Evolutionary conservation across 2,797 vertebrate species (phyloP), one percentile per base, ranked within the genome.

Genomic region (Paratrypauchen microcephalus): DNA sequence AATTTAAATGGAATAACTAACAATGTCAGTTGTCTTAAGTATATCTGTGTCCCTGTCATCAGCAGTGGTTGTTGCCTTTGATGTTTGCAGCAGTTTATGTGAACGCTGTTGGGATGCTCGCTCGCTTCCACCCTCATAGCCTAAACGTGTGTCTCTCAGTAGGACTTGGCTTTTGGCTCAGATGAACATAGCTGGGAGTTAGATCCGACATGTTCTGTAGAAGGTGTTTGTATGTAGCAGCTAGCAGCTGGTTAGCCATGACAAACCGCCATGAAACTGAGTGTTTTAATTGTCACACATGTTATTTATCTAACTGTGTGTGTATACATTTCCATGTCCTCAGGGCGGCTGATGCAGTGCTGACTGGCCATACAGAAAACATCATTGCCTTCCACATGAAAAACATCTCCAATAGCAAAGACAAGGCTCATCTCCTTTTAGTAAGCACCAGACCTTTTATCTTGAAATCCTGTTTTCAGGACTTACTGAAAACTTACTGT

Each of bases 321-420:
- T 87, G 61, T 61, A 23, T 61, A 36, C 58, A 36, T 74, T 76
- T 76, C 70, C 89, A 76, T 87, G 82, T 87, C 86, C 87, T 78
- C 92, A 99, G 97, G 94, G 97, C 98, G 89, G 97, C 97, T 80
- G 97, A 99, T 93, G 95, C 97, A 70, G 97, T 99, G 80, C 88
- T 99, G 85, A 99, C 97, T 81, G 98, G 97, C 84, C 97, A 98
- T 79, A 95, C 95, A 76, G 97, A 99, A 91, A 98, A 96, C 72
- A 98, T 99, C 0, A 96, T 99, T 85, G 93, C 94, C 91, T 99
- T 98, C 93, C 98, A 99, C 84, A 96, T 98, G 92, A 98, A 98
- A 93, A 99, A 98, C 93, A 96, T 97, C 93, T 99, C 97, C 76
- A 98, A 95, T 91, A 94, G 92, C 95, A 98, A 98, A 92, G 91